Evolutionary conservation across 2,113 vertebrate genomes (phyloP).

Genomic region (Danionella cerebrum): DNA sequence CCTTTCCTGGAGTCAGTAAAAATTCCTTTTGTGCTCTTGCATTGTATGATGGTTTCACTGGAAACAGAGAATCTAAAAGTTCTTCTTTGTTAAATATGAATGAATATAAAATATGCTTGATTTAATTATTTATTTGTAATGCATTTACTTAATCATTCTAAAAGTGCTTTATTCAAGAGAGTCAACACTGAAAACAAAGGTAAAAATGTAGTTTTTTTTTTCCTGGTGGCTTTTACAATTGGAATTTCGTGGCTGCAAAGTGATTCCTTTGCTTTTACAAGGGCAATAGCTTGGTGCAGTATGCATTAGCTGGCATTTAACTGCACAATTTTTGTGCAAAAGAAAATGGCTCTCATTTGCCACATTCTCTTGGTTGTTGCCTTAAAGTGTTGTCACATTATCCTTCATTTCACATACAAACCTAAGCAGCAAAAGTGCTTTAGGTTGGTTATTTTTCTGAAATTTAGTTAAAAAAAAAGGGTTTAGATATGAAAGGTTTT

Average conservation of each 20-base stretch:
- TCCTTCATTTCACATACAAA: conserved; percentile 8
- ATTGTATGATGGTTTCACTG: background rate
- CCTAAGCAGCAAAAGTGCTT: background rate
- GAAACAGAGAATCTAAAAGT: background rate
- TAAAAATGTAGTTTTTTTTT: no score
- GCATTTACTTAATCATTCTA: no score
- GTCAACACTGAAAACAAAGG: background rate
- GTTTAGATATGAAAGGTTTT: background rate
- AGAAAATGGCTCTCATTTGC: background rate
- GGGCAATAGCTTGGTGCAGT: background rate
- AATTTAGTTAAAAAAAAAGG: no score
- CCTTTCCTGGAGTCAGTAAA: background rate
- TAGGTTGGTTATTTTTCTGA: no score
- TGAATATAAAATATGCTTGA: no score
- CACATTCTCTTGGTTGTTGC: background rate
- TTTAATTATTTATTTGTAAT: no score
- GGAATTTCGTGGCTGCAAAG: no score
- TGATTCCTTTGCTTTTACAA: no score
- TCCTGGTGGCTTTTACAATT: background rate
- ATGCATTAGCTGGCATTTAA: background rate
- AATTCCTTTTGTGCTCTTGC: background rate
- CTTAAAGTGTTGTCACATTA: conserved; percentile 22
- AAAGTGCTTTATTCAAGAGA: no score
- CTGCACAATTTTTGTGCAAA: background rate
- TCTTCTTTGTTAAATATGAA: no score